phyloP scores from a whole-genome alignment of 2,797 vertebrate species.

The Melanotaenia parkinsoni region DNA sequence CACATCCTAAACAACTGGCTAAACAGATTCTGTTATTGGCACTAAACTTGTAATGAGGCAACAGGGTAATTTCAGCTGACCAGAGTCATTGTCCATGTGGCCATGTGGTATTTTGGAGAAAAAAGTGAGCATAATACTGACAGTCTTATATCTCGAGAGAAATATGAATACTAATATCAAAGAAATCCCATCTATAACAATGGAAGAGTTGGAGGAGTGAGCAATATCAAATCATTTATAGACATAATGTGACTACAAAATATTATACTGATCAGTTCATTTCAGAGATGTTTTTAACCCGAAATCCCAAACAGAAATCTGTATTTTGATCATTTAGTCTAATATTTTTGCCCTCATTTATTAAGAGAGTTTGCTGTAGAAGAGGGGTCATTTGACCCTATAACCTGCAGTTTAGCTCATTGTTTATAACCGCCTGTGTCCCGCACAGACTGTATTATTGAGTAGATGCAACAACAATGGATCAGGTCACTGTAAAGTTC shows the following conservation, averaged over 20 bases:
- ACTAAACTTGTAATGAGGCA: neutral
- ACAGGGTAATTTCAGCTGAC: neutral
- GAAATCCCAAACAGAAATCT: neutral
- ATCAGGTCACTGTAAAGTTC: conserved; percentile 51
- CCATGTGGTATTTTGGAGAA: too few species aligned
- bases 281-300: neutral
- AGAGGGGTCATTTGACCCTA: conserved; percentile 25
- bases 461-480: conserved; percentile 57
- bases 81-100: neutral
- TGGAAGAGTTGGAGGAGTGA: neutral
- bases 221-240: neutral
- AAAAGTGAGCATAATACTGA: neutral
- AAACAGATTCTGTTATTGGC: neutral
- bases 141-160: too few species aligned
- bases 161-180: neutral
- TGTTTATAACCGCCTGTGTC: conserved; percentile 23
- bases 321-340: neutral
- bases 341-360: neutral
- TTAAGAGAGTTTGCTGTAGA: neutral
- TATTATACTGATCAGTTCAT: neutral
- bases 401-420: conserved; percentile 9
- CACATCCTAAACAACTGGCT: neutral
- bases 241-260: neutral
- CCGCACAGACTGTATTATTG: conserved; percentile 38
- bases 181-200: neutral